Conservation (phyloP, 1,140 invertebrate species). For the Caerostris extrusa region DNA sequence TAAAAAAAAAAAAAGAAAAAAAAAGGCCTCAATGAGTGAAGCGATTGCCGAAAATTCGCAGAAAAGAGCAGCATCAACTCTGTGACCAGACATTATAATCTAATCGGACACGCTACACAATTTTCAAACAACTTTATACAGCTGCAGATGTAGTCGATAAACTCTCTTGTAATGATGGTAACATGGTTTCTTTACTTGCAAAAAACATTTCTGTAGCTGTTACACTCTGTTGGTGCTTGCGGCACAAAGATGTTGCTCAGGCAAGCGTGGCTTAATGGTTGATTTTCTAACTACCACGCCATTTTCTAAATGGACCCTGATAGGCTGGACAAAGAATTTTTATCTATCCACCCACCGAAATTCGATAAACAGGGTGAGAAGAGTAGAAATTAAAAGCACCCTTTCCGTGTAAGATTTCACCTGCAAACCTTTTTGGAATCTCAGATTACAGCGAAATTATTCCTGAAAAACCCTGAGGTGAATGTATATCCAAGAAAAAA, state of each 20-base stretch:
- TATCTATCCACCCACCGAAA: too few species aligned
- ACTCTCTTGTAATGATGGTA: background rate
- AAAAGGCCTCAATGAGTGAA: too few species aligned
- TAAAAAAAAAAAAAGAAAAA: too few species aligned
- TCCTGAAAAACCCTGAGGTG: background rate
- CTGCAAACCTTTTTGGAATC: background rate
- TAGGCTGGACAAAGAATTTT: constrained; percentile 24
- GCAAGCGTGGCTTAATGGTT: background rate
- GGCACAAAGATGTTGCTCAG: background rate
- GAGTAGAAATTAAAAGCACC: background rate
- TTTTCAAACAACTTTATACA: background rate
- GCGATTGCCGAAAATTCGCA: too few species aligned
- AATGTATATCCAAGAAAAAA: background rate
- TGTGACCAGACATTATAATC: background rate
- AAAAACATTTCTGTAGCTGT: background rate
- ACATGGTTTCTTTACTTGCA: background rate
- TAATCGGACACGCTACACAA: background rate
- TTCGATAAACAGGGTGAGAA: background rate
- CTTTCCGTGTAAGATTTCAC: background rate
- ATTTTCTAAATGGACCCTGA: constrained; percentile 2
- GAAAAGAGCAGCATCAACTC: background rate
- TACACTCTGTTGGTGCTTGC: background rate
- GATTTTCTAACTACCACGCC: background rate
- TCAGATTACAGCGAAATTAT: background rate
- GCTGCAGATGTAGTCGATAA: background rate